A percentile compares a stretch with the other conserved stretches of the same genome.
These are phyloP conservation scores for Xiphophorus maculatus DNA, from an alignment of 2,113 vertebrate genomes.

Conservation along the genomic window DNA sequence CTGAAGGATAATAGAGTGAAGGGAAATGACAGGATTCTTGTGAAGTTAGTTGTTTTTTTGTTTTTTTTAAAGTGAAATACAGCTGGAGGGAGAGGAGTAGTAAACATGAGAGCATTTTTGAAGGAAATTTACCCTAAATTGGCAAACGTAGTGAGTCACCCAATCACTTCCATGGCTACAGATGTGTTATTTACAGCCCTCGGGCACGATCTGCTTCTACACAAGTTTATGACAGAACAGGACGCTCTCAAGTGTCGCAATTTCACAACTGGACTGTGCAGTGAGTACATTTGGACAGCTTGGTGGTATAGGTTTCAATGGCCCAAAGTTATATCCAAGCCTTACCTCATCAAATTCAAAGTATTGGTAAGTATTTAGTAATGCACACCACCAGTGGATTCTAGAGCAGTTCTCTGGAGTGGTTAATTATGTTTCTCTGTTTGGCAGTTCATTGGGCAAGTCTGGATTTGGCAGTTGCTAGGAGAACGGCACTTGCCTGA, in stretches of 20 bases:
- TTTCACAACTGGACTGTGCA: not conserved
- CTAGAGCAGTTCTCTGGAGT: not conserved
- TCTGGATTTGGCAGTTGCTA: not conserved
- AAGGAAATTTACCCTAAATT: not conserved
- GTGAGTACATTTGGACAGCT: not conserved
- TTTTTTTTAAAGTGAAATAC: not conserved
- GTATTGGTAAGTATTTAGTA: too few relatives aligned
- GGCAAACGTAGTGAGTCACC: not conserved
- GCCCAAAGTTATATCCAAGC: too few relatives aligned
- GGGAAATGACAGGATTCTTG: constrained; percentile 1
- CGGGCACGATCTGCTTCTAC: not conserved
- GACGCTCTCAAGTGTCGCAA: not conserved
- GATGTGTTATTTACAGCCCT: not conserved
- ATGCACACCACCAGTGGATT: too few relatives aligned
- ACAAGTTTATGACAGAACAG: not conserved
- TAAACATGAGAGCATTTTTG: not conserved
- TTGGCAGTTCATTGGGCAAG: too few relatives aligned
- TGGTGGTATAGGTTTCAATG: too few relatives aligned
- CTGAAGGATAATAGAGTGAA: not conserved
- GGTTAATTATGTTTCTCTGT: not conserved
- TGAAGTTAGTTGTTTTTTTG: not conserved
- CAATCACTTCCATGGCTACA: not conserved
- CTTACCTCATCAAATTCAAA: too few relatives aligned
- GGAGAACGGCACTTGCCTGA: not conserved
- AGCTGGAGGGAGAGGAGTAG: not conserved